phyloP scores from a whole-genome alignment of 2,113 vertebrate species.

The Motacilla tschutschensis region DNA sequence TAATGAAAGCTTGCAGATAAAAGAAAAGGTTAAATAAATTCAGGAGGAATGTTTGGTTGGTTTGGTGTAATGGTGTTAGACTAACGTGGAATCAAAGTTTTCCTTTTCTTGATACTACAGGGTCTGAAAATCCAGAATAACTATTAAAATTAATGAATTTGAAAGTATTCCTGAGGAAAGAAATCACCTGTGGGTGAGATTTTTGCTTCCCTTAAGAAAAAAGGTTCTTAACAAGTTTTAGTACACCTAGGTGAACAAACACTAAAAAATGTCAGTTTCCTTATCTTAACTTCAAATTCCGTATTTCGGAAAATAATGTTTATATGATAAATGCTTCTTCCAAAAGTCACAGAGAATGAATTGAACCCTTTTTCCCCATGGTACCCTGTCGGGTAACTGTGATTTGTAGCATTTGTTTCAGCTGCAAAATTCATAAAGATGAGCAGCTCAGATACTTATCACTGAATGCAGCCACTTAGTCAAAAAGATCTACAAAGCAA shows the following conservation, averaged over 20 bases:
- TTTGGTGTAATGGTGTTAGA: not conserved
- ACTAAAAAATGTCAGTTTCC: not conserved
- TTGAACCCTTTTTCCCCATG: not conserved
- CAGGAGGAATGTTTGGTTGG: not conserved
- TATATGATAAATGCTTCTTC: not conserved
- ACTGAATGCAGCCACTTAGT: not conserved
- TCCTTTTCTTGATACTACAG: not conserved
- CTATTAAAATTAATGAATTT: not conserved
- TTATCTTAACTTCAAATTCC: not conserved
- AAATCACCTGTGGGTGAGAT: not conserved
- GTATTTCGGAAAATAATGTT: not conserved
- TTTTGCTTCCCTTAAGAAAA: not conserved
- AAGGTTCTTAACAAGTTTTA: not conserved
- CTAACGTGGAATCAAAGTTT: not conserved
- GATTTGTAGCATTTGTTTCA: constrained; percentile 24
- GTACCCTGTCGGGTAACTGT: not conserved
- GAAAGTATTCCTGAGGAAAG: not conserved
- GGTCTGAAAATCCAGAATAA: not conserved
- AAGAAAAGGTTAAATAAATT: not conserved
- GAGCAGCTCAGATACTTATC: not conserved
- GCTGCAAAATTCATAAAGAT: not conserved
- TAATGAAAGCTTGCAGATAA: not conserved
- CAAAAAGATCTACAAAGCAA: not conserved
- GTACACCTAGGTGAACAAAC: not conserved
- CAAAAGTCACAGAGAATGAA: not conserved